phyloP scores from a whole-genome alignment of 2,113 vertebrate species.

The Istiophorus platypterus region DNA sequence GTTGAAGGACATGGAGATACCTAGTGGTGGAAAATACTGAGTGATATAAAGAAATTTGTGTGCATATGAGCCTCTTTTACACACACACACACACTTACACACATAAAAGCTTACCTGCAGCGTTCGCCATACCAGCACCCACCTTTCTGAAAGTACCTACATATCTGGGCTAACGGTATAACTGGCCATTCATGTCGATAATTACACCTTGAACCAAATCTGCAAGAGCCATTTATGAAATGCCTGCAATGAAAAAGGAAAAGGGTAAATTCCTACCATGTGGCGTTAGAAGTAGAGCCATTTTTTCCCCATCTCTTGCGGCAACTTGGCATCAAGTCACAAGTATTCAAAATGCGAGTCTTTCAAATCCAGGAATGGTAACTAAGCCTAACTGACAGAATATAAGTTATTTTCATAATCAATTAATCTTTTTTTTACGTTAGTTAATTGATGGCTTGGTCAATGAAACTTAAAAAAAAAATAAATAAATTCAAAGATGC shows the following conservation, averaged over 20 bases:
- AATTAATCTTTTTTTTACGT: too few relatives aligned
- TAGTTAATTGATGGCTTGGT: too few relatives aligned
- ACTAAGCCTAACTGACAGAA: too few relatives aligned
- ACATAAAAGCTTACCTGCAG: constrained; percentile 87
- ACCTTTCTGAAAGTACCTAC: constrained; percentile 89
- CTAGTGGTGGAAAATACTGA: constrained; percentile 61
- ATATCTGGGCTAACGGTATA: constrained; percentile 75
- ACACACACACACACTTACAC: too few relatives aligned
- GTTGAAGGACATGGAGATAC: constrained; percentile 81
- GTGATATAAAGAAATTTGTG: not conserved
- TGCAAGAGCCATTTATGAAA: constrained; percentile 83
- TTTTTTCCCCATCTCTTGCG: too few relatives aligned
- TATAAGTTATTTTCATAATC: too few relatives aligned
- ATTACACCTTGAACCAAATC: constrained; percentile 80
- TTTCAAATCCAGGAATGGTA: not conserved
- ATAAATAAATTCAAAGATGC: too few relatives aligned
- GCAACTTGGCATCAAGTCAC: not conserved
- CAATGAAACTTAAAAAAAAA: too few relatives aligned
- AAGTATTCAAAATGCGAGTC: not conserved
- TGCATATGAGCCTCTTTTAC: not conserved
- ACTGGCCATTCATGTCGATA: constrained; percentile 81
- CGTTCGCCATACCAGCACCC: constrained; percentile 87
- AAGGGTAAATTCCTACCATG: not conserved
- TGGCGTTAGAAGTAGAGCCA: not conserved
- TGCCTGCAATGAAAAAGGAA: constrained; percentile 75